Evolutionary conservation across 2,113 vertebrate species (phyloP).

Genomic region (Alosa alosa): DNA sequence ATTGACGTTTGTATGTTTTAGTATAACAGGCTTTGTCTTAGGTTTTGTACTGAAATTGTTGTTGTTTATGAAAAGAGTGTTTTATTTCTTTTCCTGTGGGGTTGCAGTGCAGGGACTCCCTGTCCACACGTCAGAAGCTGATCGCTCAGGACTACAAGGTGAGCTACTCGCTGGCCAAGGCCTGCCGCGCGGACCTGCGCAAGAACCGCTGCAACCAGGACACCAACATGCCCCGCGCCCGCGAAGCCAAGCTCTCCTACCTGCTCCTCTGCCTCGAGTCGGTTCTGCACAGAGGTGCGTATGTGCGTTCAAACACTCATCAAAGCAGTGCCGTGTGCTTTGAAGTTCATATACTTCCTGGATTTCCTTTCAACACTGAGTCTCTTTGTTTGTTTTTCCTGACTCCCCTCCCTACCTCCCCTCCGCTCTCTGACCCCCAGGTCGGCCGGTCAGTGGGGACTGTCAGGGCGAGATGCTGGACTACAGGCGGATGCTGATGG

Average conservation of each 20-base stretch:
- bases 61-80: not conserved
- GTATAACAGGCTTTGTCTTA: no score
- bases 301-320: not conserved
- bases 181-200: constrained; percentile 91
- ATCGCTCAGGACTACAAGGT: constrained; percentile 96
- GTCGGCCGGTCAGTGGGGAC: constrained; percentile 89
- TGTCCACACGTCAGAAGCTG: constrained; percentile 93
- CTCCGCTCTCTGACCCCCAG: constrained; percentile 58
- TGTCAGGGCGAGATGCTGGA: constrained; percentile 98
- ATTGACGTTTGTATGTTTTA: no score
- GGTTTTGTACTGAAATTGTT: not conserved
- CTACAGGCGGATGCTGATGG: constrained; percentile 96
- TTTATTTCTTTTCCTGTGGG: constrained; percentile 4
- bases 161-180: constrained; percentile 94
- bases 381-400: not conserved
- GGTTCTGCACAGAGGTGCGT: constrained; percentile 86
- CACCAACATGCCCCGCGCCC: constrained; percentile 86
- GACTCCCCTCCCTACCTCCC: not conserved
- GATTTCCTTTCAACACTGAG: not conserved
- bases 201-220: constrained; percentile 93
- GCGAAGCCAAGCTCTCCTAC: constrained; percentile 94
- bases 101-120: constrained; percentile 85
- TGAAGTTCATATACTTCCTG: not conserved
- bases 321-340: not conserved
- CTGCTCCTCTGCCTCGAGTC: constrained; percentile 93